These are phyloP conservation scores for Micoletzkya japonica DNA, from an alignment of 2,888 invertebrate species.

Conservation along the genomic window DNA sequence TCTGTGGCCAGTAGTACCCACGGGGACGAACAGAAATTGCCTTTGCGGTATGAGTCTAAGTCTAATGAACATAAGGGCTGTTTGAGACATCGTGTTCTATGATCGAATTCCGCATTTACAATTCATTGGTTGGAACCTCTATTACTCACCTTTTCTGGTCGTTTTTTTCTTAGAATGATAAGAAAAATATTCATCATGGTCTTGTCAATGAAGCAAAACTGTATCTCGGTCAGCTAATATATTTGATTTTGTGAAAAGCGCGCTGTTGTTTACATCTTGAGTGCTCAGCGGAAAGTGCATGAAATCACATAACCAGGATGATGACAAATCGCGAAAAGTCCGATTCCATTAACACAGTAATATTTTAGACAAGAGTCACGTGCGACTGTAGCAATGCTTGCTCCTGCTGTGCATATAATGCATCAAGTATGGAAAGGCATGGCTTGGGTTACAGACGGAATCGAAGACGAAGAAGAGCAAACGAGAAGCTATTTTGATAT, in stretches of 20 bases:
- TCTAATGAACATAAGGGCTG: no score
- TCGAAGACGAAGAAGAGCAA: conserved; percentile 60
- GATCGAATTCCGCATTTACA: no score
- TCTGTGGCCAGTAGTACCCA: conserved; percentile 26
- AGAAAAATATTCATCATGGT: neutral
- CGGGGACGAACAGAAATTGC: conserved; percentile 23
- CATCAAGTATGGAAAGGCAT: conserved; percentile 62
- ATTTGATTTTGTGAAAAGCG: no score
- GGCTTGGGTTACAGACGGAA: conserved; percentile 64
- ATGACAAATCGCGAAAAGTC: neutral
- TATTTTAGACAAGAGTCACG: conserved; percentile 52
- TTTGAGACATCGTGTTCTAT: no score
- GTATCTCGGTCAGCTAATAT: neutral
- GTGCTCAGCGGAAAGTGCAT: no score
- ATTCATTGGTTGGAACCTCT: no score
- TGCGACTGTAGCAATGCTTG: conserved; percentile 62
- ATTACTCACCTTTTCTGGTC: no score
- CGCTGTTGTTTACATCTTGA: no score
- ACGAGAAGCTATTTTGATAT: conserved; percentile 36
- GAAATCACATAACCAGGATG: no score
- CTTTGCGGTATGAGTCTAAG: conserved; percentile 28
- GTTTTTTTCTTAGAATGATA: neutral
- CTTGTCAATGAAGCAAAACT: neutral
- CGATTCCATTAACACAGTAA: neutral
- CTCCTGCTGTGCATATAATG: conserved; percentile 63